phyloP scores from a whole-genome alignment of 2,888 invertebrate genomes.

The Chrysina gloriosa region DNA sequence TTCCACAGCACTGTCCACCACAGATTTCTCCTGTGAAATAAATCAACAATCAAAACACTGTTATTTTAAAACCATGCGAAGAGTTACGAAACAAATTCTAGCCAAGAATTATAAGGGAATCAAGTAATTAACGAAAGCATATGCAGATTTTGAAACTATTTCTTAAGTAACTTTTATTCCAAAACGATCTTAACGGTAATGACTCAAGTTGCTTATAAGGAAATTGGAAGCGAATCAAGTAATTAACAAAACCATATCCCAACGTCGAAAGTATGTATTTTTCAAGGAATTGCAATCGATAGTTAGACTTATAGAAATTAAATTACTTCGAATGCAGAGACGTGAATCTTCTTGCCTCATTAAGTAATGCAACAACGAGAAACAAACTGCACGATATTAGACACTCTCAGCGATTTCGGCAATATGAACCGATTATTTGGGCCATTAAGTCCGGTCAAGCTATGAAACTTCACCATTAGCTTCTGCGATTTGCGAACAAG shows the following conservation, averaged over 20 bases:
- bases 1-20: conserved; percentile 77
- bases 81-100: not conserved
- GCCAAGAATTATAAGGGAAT: no score
- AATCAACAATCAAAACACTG: conserved; percentile 31
- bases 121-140: no score
- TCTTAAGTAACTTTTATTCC: no score
- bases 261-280: no score
- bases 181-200: no score
- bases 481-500: not conserved
- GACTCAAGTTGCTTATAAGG: no score
- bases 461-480: not conserved
- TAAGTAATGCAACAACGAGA: not conserved
- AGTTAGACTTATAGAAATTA: not conserved
- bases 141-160: no score
- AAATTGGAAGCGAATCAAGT: no score
- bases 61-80: not conserved
- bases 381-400: not conserved
- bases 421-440: not conserved
- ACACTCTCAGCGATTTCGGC: not conserved
- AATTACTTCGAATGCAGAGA: not conserved
- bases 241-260: no score
- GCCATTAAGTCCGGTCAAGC: not conserved
- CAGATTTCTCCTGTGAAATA: conserved; percentile 70
- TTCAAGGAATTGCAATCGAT: not conserved
- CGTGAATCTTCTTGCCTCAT: not conserved